Evolutionary conservation across 2,113 vertebrate genomes (phyloP), one percentile per base, ranked within the genome.

Genomic region (Columba janthina): DNA sequence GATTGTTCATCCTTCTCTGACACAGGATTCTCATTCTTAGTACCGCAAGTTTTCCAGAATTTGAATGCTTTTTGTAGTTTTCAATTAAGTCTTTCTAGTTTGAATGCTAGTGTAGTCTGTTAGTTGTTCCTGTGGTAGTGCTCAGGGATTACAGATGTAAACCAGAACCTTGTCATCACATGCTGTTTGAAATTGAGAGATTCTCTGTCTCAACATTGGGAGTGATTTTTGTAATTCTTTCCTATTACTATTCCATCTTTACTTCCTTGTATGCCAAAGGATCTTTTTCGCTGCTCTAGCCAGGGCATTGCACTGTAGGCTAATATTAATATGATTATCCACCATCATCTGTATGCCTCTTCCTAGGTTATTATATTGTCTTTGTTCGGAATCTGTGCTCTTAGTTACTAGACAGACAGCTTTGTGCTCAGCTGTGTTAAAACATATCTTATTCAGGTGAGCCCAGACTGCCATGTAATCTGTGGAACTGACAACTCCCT

Each of bases 391-490:
- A 72, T 86, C 53, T 75, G 44, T 84, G 79, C 91, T 93, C 62
- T 85, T 94, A 78, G 65, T 88, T 90, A 77, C 19, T 76, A 93
- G 93, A 88, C 21, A 91, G 92, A 97, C 65, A 88, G 90, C 88
- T 90, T 84, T 94, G 86, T 92, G 88, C 77, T 96, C 70, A 75
- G 83, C 92, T 94, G 85, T 87, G 86, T 96, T 96, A 90, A 95
- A 96, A 95, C 46, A 60, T 69, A 85, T 94, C 73, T 97, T 94
- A 90, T 58, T 96, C 92, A 96, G 90, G 92, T 90, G 73, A 95
- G 54, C 70, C 82, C 70, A 81, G 76, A 26, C 91, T 94, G 88
- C 92, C 61, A 32, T 65, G 66, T 84, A 95, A 90, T 97, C 92
- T 94, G 85, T 94, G 74, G 73, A 95, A 75, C 75, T 95, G 90